These are phyloP conservation scores for Apocrypta bakeri DNA, from an alignment of 1,140 invertebrate genomes.

Conservation along the genomic window DNA sequence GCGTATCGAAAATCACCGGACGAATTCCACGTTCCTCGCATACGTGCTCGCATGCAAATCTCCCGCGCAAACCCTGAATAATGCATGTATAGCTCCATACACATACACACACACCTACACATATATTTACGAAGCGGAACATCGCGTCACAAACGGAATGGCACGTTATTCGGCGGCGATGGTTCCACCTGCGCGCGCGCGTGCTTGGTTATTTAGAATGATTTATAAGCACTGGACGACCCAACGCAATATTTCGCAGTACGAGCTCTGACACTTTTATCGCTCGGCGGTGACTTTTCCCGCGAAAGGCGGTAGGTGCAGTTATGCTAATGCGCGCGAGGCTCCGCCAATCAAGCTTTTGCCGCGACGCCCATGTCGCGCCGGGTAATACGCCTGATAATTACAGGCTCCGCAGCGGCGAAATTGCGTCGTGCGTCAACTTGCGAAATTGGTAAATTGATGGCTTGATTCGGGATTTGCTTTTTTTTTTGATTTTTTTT, in stretches of 20 bases:
- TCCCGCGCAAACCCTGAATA: constrained; percentile 21
- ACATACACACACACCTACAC: background rate
- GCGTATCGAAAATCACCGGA: constrained; percentile 37
- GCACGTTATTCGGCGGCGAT: background rate
- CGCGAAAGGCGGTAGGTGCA: constrained; percentile 55
- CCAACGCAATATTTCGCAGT: background rate
- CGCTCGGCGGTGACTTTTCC: background rate
- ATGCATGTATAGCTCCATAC: constrained; percentile 5
- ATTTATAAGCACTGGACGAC: constrained; percentile 62
- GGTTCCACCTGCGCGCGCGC: background rate
- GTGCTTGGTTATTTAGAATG: constrained; percentile 65
- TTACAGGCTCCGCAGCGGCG: constrained; percentile 7
- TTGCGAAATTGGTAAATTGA: constrained; percentile 49
- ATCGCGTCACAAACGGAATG: constrained; percentile 1
- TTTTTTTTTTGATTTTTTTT: background rate
- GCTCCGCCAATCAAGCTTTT: constrained; percentile 50
- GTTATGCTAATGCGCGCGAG: constrained; percentile 46
- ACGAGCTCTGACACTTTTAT: constrained; percentile 15
- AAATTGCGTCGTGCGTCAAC: constrained; percentile 41
- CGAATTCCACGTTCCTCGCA: constrained; percentile 41
- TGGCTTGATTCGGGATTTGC: constrained; percentile 16
- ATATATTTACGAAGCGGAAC: no score
- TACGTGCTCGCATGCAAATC: constrained; percentile 29
- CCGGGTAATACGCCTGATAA: constrained; percentile 40
- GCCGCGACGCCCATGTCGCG: constrained; percentile 44